A percentile compares a stretch with the other conserved stretches of the same genome.
These are phyloP conservation scores for Cephus pulcher DNA, from an alignment of 2,888 invertebrate genomes.

Conservation along the genomic window DNA sequence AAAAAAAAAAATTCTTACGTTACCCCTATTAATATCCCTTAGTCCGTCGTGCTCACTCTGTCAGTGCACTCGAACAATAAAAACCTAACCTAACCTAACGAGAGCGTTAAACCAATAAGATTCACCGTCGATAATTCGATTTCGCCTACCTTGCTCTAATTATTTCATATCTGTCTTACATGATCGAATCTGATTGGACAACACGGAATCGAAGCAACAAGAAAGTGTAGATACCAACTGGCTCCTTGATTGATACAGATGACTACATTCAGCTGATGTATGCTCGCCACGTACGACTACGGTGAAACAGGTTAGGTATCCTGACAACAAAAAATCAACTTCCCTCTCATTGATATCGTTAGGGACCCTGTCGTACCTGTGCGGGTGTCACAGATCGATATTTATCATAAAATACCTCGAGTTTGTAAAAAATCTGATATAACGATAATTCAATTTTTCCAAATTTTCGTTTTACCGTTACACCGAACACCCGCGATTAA, in stretches of 20 bases:
- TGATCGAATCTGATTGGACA: constrained; percentile 50
- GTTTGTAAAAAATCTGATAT: neutral
- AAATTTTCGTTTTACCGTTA: neutral
- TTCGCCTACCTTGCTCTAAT: constrained; percentile 35
- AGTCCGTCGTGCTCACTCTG: neutral
- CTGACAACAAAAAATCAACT: constrained; percentile 28
- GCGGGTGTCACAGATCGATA: constrained; percentile 25
- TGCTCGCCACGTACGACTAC: constrained; percentile 24
- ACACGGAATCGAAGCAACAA: constrained; percentile 35
- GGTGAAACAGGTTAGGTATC: constrained; percentile 49
- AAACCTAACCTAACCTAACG: neutral
- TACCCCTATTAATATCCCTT: neutral
- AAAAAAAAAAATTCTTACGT: neutral
- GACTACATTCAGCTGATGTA: constrained; percentile 50
- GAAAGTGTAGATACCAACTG: constrained; percentile 39
- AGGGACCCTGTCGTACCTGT: neutral
- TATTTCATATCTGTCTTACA: constrained; percentile 42
- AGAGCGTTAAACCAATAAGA: neutral
- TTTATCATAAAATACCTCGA: neutral
- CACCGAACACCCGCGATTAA: neutral
- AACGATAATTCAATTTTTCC: neutral
- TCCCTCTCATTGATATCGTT: constrained; percentile 30
- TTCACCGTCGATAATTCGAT: neutral
- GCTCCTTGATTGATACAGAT: constrained; percentile 55
- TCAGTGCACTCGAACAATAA: neutral